Conservation (phyloP, 2,888 invertebrate species). For the Linnaemya vulpina region DNA sequence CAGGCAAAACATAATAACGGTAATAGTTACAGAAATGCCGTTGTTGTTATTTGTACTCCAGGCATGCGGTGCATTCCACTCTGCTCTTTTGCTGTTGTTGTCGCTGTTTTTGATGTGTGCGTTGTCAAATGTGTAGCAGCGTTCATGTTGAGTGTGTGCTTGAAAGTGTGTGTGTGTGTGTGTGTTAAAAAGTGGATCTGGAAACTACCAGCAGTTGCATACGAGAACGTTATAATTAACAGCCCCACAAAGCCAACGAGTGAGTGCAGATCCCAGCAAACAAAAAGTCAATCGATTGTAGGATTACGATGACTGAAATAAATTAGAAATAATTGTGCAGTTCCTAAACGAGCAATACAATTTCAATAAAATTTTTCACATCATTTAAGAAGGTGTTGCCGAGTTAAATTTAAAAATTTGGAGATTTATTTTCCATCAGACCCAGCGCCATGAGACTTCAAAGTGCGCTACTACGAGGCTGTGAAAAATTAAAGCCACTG, state of each 20-base stretch:
- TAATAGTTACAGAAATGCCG: conserved; percentile 58
- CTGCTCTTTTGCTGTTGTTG: conserved; percentile 6
- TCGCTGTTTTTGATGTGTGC: not conserved
- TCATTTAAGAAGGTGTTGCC: too few species aligned
- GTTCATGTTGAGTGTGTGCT: not conserved
- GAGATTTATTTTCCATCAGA: too few species aligned
- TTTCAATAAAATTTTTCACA: too few species aligned
- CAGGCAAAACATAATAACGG: conserved; percentile 42
- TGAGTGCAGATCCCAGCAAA: not conserved
- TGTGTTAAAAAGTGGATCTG: conserved; percentile 17
- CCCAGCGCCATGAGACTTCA: too few species aligned
- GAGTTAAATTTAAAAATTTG: too few species aligned
- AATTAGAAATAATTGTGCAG: too few species aligned
- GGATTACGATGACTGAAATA: too few species aligned
- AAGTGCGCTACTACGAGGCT: too few species aligned
- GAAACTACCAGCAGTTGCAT: conserved; percentile 35
- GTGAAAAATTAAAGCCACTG: too few species aligned
- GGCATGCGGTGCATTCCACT: conserved; percentile 13
- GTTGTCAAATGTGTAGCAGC: not conserved
- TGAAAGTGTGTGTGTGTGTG: not conserved
- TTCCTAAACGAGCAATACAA: too few species aligned
- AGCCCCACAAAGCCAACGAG: conserved; percentile 14
- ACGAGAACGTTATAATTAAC: conserved; percentile 23
- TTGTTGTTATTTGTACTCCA: conserved; percentile 34
- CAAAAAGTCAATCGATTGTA: not conserved